Evolutionary conservation across 2,797 vertebrate genomes (phyloP), one percentile per base, ranked within the genome.

Genomic region (Hoplostethus mediterraneus): DNA sequence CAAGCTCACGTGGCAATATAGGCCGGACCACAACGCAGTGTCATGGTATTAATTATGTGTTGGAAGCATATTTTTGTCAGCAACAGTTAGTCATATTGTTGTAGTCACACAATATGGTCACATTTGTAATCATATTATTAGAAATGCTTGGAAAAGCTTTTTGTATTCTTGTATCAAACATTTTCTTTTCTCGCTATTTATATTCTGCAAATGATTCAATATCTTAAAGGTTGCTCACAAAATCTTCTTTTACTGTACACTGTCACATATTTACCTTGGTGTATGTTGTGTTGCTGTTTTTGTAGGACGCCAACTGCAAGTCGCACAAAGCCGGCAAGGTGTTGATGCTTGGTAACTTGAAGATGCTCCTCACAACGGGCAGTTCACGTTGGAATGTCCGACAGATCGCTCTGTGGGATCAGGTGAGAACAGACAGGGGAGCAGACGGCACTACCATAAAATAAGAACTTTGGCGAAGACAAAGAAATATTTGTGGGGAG

Each of bases 371-470:
- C 63, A 96, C 97, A 42, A 94, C 96, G 0, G 97, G 97, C 47
- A 96, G 88, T 0, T 98, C 97, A 1, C 87, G 88, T 16, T 98
- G 96, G 95, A 98, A 98, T 67, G 95, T 96, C 31, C 95, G 97
- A 64, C 97, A 98, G 90, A 91, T 91, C 0, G 82, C 82, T 53
- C 74, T 93, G 62, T 94, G 92, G 89, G 90, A 93, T 81, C 86
- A 88, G 90, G 92, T 93, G 63, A 89, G 89, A 67, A 44, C n/a
- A 0, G 2, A 44, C 36, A 40, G 8, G 30, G 10, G 11, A 10
- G 28, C 7, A 44, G 5, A 6, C 8, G 10, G 16, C 10, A 10
- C 33, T 4, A 31, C 5, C 58, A 9, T 40, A 9, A 2, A 40
- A 40, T 40, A 33, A 40, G 38, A 8, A 40, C 38, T 8, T 6